Percentiles rank a stretch among this genome's conserved stretches.
Conservation (phyloP, 2,888 invertebrate genomes). For the Thyatira batis region DNA sequence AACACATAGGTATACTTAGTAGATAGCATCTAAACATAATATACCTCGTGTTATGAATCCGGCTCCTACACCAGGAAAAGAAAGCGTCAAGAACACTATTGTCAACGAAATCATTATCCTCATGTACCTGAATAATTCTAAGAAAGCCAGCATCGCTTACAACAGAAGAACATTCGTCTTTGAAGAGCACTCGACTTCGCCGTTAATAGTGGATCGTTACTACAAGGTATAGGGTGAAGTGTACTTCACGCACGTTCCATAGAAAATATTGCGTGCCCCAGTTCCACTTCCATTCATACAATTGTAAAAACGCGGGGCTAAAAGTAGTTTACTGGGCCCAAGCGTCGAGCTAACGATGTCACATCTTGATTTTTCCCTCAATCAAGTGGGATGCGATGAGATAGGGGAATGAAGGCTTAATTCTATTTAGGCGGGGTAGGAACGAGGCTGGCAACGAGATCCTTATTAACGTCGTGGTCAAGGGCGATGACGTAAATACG, state of each 20-base stretch:
- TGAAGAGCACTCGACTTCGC: constrained; percentile 40
- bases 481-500: too few species aligned
- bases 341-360: constrained; percentile 46
- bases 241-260: constrained; percentile 49
- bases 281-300: constrained; percentile 48
- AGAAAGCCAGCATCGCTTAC: constrained; percentile 41
- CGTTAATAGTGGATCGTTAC: constrained; percentile 58
- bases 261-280: constrained; percentile 64
- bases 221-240: constrained; percentile 37
- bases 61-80: constrained; percentile 13
- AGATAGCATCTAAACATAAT: too few species aligned
- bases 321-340: constrained; percentile 44
- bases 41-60: constrained; percentile 25
- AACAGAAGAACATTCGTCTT: constrained; percentile 48
- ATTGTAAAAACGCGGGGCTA: constrained; percentile 35
- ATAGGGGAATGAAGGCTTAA: constrained; percentile 5
- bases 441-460: background rate
- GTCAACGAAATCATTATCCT: constrained; percentile 4
- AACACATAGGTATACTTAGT: too few species aligned
- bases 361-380: constrained; percentile 17
- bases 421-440: background rate
- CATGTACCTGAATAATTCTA: constrained; percentile 16
- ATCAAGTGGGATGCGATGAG: constrained; percentile 4
- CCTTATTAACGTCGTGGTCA: too few species aligned
- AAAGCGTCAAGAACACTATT: constrained; percentile 6